These are phyloP conservation scores for Taenioides sp. DNA, from an alignment of 2,797 vertebrate species.

Conservation along the genomic window DNA sequence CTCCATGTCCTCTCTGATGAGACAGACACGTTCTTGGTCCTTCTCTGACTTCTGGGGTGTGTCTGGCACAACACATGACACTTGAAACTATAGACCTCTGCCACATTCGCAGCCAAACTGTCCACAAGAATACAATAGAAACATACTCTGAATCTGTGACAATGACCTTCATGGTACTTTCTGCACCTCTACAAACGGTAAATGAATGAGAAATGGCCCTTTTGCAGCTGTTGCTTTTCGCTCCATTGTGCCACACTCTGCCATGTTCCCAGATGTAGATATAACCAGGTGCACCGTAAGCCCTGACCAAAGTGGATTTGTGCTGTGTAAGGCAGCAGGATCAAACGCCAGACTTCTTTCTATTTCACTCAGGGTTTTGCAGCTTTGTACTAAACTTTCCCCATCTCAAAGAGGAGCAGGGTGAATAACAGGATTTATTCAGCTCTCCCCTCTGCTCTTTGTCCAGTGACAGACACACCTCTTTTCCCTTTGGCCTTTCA, in stretches of 20 bases:
- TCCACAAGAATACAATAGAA: background rate
- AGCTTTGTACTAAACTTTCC: slow-evolving; percentile 57
- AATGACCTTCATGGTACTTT: background rate
- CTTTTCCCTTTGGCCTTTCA: slow-evolving; percentile 45
- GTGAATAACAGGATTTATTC: slow-evolving; percentile 70
- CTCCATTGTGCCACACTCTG: background rate
- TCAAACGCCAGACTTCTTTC: slow-evolving; percentile 17
- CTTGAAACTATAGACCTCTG: slow-evolving; percentile 52
- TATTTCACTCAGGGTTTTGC: slow-evolving; percentile 33
- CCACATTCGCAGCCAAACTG: slow-evolving; percentile 42
- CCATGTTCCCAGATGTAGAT: slow-evolving; percentile 12
- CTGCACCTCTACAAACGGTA: slow-evolving; percentile 11
- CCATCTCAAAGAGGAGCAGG: slow-evolving; percentile 48
- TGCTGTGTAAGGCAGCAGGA: slow-evolving; percentile 6
- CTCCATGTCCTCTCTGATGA: slow-evolving; percentile 59
- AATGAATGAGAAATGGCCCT: slow-evolving; percentile 20
- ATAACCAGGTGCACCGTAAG: slow-evolving; percentile 8
- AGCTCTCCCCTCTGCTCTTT: slow-evolving; percentile 44
- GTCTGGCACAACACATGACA: slow-evolving; percentile 60
- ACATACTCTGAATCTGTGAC: background rate
- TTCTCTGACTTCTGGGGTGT: slow-evolving; percentile 51
- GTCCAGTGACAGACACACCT: slow-evolving; percentile 57
- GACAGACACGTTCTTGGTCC: slow-evolving; percentile 68
- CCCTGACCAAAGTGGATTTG: slow-evolving; percentile 5
- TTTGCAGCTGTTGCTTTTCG: background rate